Base-by-base conservation (phyloP, 2,888 invertebrate genomes). In the Volucella zonaria region DNA sequence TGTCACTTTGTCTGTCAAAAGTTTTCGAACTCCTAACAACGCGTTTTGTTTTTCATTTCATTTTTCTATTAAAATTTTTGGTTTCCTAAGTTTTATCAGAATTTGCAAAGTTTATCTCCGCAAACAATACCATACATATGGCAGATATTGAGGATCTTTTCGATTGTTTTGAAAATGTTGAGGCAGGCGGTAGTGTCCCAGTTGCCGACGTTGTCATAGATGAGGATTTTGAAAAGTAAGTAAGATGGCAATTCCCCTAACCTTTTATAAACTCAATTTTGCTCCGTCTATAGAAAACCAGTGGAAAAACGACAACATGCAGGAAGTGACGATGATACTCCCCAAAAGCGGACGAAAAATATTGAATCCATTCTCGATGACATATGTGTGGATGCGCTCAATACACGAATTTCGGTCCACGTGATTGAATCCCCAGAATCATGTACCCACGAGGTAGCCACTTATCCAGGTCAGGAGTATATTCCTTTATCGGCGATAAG, bases 381-480 rank as follows among this genome's bases (percentile, higher is more conserved):
- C 71, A 89, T 89, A 89, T 96, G 96, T 89, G 92, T 96, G 87
- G 95, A 96, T 59, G 95, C 96, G 78, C 92, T 96, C 47, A 94
- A 95, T 82, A 95, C 97, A 10, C 94, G 97, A 71, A 97, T 98
- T 87, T 94, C 96, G 70, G 95, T 98, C 23, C 97, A 98, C 90
- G 95, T 95, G 3, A 94, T 99, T 79, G 97, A 98, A 88, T 96
- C 98, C 0, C 94, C 96, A 47, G 98, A 97, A 89, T 96, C 97
- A 0, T 99, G 99, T 91, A 96, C 97, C 12, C 99, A 99, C 90
- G 99, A 99, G 93, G 98, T 98, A 59, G 98, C 98, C 0, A 94
- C 97, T 70, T 99, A 99, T 54, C 97, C 97, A 0, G 96, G 95
- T 86, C 95, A 96, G 87, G 95, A 96, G 70, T 99, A 97, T 90